Evolutionary conservation across 2,888 invertebrate species (phyloP), one percentile per base, ranked within the genome.

Genomic region (Blastobasis adustella): DNA sequence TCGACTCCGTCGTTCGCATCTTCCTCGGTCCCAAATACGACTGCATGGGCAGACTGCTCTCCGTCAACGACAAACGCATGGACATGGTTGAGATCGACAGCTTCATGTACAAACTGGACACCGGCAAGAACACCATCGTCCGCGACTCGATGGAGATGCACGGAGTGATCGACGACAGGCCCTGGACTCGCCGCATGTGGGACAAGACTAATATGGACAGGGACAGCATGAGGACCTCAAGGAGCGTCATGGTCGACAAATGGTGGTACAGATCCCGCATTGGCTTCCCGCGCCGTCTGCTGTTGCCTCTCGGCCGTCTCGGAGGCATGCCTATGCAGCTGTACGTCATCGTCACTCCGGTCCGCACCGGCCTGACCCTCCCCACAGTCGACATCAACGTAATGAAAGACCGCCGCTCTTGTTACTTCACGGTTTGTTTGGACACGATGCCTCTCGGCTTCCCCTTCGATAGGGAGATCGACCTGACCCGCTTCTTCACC

Each of bases 21-120:
- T 94, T 91, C 89, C 76, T 93, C 58, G 94, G 93, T 64, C 94
- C 94, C 43, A 93, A 93, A 76, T 91, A 88, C 79, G 92, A 94
- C 76, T 89, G 91, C 73, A 84, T 89, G 65, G 92, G 92, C 54
- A 89, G 90, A 52, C 79, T 89, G 37, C 75, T 92, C 47, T 84
- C 86, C 63, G 72, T 84, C 57, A 80, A 86, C 65, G 83, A 85
- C 71, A 82, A 79, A 54, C 82, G 87, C 49, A 55, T 65, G 45
- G 82, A 85, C 58, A 86, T 88, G 86, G 65, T 88, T 37, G 88
- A 88, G 58, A 79, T 88, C 49, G 88, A 88, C 66, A 80, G 79
- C 61, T 92, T 93, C 87, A 55, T 88, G 47, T 89, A 90, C 73
- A 90, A 91, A 59, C 82, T 95, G 60, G 87, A 88, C 23, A 83